Base-by-base conservation (phyloP, 2,113 vertebrate genomes). In the Genyomyrus donnyi region DNA sequence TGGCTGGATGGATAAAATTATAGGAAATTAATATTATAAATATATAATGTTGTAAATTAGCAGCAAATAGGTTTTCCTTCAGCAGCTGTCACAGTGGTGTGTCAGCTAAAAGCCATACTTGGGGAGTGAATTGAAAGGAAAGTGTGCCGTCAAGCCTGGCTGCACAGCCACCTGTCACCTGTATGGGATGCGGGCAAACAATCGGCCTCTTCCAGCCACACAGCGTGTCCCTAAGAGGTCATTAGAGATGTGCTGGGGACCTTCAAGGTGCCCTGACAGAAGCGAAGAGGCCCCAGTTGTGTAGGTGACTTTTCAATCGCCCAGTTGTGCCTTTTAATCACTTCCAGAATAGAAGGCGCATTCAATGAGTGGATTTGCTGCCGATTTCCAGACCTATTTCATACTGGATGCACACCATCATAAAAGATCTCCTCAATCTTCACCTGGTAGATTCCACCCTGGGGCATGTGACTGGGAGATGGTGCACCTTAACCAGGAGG, bases 91-190 rank as follows among this genome's bases (percentile, higher is more conserved):
- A 88, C 91, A 86, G 90, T 77, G 90, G 89, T 90, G 90, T 49
- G 42, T 6, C 21, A 90, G 91, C 80, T 85, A 89, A 91, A 90
- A 85, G 91, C 88, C 85, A 83, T 88, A 91, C 87, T 19, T 91
- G 49, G 58, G 86, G 91, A 92, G 88, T 91, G 93, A 93, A 94
- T 92, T 91, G 91, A 93, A 91, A 88, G 93, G 91, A 92, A 91
- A 90, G 89, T 88, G 93, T 93, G 91, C 93, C 93, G 94, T 95
- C 94, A 93, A 93, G 94, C 94, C 92, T 92, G 91, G 92, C 46
- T 93, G 94, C 94, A 92, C 93, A 92, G 88, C 94, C 95, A 96
- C 95, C 95, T 96, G 95, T 95, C 95, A 95, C 94, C 93, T 92
- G 94, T 93, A 93, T 91, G 93, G 93, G 93, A 93, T 90, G 89